Conservation (phyloP, 2,888 invertebrate genomes). For the Apamea monoglypha region DNA sequence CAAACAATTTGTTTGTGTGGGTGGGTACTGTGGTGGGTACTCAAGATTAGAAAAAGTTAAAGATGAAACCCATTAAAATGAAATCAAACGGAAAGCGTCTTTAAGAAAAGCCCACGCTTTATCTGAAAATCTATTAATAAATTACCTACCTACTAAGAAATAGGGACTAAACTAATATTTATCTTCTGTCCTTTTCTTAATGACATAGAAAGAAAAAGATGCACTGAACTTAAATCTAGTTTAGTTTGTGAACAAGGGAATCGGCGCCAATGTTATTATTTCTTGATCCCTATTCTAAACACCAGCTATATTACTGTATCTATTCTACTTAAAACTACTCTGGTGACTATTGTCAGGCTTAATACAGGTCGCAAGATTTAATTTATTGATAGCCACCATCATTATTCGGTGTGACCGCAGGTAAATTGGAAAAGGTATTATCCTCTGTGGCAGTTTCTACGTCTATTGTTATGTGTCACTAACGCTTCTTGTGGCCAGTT, state of each 20-base stretch:
- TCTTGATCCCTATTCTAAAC: neutral
- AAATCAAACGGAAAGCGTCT: neutral
- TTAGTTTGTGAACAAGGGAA: no score
- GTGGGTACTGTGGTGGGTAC: neutral
- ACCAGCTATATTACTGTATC: conserved; percentile 11
- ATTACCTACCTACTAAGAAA: no score
- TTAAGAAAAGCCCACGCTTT: neutral
- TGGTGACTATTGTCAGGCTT: conserved; percentile 63
- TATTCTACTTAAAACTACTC: conserved; percentile 16
- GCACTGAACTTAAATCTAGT: no score
- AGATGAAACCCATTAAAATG: neutral
- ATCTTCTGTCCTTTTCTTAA: no score
- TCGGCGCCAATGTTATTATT: neutral
- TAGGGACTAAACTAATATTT: no score
- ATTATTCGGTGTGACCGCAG: conserved; percentile 64
- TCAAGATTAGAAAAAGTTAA: neutral
- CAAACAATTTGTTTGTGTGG: neutral
- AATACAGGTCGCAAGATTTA: conserved; percentile 72
- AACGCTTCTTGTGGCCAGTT: conserved; percentile 26
- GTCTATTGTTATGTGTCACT: conserved; percentile 38
- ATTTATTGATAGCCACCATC: conserved; percentile 75
- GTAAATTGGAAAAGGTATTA: conserved; percentile 69
- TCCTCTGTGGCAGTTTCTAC: conserved; percentile 35
- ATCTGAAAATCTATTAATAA: neutral
- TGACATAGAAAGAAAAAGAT: no score